These are phyloP conservation scores for Tarsius wallacei DNA, from an alignment of 2,797 vertebrate genomes.

Conservation along the genomic window DNA sequence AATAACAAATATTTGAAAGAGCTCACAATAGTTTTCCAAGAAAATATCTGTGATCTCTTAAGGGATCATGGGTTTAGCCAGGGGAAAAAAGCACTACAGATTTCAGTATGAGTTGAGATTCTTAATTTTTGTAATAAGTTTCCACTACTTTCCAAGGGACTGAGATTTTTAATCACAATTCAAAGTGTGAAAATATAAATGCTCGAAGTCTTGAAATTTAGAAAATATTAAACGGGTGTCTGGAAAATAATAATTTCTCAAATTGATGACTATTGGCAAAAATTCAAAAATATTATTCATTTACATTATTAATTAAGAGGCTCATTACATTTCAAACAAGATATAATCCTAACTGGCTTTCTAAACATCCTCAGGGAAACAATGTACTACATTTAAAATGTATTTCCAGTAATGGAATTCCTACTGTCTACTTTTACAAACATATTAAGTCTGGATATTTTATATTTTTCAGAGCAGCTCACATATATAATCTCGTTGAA, in stretches of 20 bases:
- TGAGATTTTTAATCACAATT: neutral
- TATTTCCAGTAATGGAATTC: neutral
- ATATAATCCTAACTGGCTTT: neutral
- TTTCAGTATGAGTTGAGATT: neutral
- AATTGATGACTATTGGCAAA: neutral
- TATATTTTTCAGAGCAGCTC: neutral
- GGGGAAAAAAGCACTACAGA: neutral
- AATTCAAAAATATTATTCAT: neutral
- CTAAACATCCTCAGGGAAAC: neutral
- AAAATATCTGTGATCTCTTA: constrained; percentile 1
- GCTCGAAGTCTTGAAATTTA: neutral
- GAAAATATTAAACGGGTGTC: neutral
- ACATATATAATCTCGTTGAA: neutral
- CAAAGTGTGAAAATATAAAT: neutral
- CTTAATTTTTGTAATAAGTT: constrained; percentile 24
- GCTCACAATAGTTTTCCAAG: neutral
- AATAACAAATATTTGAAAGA: neutral
- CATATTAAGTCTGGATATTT: neutral
- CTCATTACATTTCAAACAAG: neutral
- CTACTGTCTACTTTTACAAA: neutral
- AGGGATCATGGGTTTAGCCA: neutral
- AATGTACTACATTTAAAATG: neutral
- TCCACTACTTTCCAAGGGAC: neutral
- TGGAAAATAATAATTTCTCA: neutral
- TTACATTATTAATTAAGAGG: neutral